Percentiles rank a stretch among this genome's conserved stretches.
These are phyloP conservation scores for Climacteris rufus DNA, from an alignment of 2,113 vertebrate genomes.

Conservation along the genomic window DNA sequence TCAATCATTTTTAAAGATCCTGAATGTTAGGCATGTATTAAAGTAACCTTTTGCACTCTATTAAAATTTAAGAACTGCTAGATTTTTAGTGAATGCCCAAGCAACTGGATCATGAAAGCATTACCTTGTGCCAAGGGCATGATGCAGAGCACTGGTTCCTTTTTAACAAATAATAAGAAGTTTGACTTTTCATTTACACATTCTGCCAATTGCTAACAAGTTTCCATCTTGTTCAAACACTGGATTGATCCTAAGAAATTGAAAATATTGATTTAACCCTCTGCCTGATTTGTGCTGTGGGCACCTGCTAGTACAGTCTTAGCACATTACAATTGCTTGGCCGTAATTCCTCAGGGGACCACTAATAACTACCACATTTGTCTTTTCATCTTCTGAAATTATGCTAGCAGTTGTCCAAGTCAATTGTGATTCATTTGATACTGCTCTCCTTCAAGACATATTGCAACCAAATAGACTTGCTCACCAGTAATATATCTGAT, in stretches of 20 bases:
- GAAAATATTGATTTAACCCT: slow-evolving; percentile 99
- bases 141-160: slow-evolving; percentile 75
- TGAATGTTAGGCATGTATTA: slow-evolving; percentile 70
- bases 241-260: slow-evolving; percentile 98
- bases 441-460: slow-evolving; percentile 86
- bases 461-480: slow-evolving; percentile 88
- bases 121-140: slow-evolving; percentile 78
- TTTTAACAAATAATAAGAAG: slow-evolving; percentile 87
- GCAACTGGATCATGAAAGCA: slow-evolving; percentile 78
- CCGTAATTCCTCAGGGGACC: slow-evolving; percentile 91
- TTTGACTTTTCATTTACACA: slow-evolving; percentile 97
- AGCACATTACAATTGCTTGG: slow-evolving; percentile 90
- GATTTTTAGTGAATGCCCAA: slow-evolving; percentile 74
- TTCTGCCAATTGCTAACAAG: slow-evolving; percentile 90
- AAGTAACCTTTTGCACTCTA: slow-evolving; percentile 79
- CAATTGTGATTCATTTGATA: slow-evolving; percentile 87
- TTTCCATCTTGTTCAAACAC: slow-evolving; percentile 91
- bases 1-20: slow-evolving; percentile 80
- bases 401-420: slow-evolving; percentile 89
- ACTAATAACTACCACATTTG: slow-evolving; percentile 91
- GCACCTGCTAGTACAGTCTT: slow-evolving; percentile 88
- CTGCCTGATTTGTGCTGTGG: slow-evolving; percentile 87
- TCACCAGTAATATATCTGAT: slow-evolving; percentile 95
- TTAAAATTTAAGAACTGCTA: slow-evolving; percentile 79
- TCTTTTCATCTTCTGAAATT: slow-evolving; percentile 92